Percentiles rank a stretch among this genome's conserved stretches.
These are phyloP conservation scores for Pristionchus japonicus DNA, from an alignment of 2,888 invertebrate species.

Conservation along the genomic window DNA sequence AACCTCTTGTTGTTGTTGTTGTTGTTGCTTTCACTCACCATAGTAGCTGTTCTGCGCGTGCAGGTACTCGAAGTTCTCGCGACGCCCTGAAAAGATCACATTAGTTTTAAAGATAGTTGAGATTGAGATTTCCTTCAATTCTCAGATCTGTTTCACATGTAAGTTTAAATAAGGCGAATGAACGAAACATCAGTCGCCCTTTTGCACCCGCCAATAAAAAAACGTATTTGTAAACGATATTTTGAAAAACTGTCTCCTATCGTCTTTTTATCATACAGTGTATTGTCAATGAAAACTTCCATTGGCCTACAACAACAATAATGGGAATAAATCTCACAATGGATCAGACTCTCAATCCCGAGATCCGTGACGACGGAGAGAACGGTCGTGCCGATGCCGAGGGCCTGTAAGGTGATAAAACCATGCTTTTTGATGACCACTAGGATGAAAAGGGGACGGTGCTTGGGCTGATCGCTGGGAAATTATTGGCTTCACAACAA, in stretches of 20 bases:
- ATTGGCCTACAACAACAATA: no score
- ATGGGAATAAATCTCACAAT: slow-evolving; percentile 56
- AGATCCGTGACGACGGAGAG: slow-evolving; percentile 68
- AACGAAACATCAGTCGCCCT: background rate
- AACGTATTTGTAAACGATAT: no score
- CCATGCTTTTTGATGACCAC: no score
- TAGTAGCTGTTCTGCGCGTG: slow-evolving; percentile 36
- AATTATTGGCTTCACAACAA: no score
- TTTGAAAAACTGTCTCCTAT: no score
- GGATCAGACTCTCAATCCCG: slow-evolving; percentile 63
- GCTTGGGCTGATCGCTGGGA: no score
- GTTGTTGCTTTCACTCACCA: background rate
- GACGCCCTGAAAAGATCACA: background rate
- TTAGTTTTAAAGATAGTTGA: background rate
- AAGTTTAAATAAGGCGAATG: background rate
- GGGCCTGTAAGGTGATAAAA: background rate
- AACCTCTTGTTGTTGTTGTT: no score
- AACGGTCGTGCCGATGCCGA: slow-evolving; percentile 64
- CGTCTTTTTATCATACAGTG: no score
- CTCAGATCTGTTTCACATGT: background rate
- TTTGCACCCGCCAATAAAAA: no score
- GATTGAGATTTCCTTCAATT: background rate
- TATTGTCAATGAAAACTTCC: no score
- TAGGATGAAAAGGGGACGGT: no score
- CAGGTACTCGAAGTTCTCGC: background rate